Conservation (phyloP, 2,113 vertebrate species). For the Megaleporinus macrocephalus region DNA sequence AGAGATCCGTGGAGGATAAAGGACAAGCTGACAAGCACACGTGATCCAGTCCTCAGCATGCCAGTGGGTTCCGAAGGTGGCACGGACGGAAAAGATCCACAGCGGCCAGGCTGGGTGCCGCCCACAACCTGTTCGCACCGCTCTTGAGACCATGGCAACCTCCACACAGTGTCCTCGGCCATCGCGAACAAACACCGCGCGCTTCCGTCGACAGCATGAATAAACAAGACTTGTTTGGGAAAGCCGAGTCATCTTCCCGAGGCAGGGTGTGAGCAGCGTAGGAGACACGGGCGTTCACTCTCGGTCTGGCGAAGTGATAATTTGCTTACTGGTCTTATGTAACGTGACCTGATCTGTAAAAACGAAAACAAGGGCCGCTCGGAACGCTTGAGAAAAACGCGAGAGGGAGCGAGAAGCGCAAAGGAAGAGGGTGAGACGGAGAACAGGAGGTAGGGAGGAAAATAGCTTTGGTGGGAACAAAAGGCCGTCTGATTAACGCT, state of each 20-base stretch:
- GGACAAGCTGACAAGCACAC: slow-evolving; percentile 4
- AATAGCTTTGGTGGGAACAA: not conserved
- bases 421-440: not conserved
- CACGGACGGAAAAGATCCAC: not conserved
- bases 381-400: not conserved
- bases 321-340: slow-evolving; percentile 9
- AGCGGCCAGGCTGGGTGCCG: slow-evolving; percentile 8
- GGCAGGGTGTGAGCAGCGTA: not conserved
- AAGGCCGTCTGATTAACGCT: slow-evolving; percentile 4
- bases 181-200: not conserved
- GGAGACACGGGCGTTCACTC: not conserved
- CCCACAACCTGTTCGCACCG: slow-evolving; percentile 38
- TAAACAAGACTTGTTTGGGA: not conserved
- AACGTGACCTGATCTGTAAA: not conserved
- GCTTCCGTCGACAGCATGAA: slow-evolving; percentile 2
- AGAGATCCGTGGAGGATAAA: not conserved
- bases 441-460: slow-evolving; percentile 1
- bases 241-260: not conserved
- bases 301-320: not conserved
- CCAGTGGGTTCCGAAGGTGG: not conserved
- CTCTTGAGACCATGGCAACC: slow-evolving; percentile 27
- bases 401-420: not conserved
- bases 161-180: not conserved
- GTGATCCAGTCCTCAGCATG: slow-evolving; percentile 26
- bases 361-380: not conserved